Base-by-base conservation (phyloP, 1,140 invertebrate species). In the Drosophila kepulauana region DNA sequence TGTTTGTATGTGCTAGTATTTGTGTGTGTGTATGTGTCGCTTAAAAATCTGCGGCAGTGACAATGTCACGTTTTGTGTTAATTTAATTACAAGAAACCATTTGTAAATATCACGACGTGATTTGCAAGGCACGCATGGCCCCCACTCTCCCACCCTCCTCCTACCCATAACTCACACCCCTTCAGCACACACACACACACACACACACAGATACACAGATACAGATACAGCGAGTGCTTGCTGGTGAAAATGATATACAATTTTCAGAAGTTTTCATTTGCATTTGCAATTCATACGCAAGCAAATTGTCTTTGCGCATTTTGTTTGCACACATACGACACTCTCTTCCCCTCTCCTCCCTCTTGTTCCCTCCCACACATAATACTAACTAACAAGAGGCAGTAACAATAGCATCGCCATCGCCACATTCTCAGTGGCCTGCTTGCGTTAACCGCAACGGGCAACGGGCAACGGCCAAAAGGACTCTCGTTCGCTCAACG, bases 71-170 rank as follows among this genome's bases (percentile, higher is more conserved):
- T 89, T 89, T 89, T 89, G 86, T 89, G 85, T 89, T 89, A 89
- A 89, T 89, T 89, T 89, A 89, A 89, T 89, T 89, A 89, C 85
- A 89, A 89, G 85, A 89, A 89, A 89, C 85, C 85, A 89, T 89
- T 89, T 89, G 85, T 89, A 89, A 89, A 89, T 89, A 89, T 89
- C 84, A 81, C 75, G 85, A 89, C 85, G 85, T 89, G 85, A 85
- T 89, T 82, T 89, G 84, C 76, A 73, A 87, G 66, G 76, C 82
- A 82, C 71, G 79, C 82, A 86, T 85, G 78, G 13, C 28, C 6
- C 30, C 56, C 28, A 7, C 1, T 6, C 11, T 16, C 25, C n/a
- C 30, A 8, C 20, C 3, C 6, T 10, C 4, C 3, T 5, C 0
- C 16, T 15, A 1, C n/a, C 2, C n/a, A 11, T 33, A 45, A 2